phyloP scores from a whole-genome alignment of 2,113 vertebrate species.

The Dromiciops gliroides region DNA sequence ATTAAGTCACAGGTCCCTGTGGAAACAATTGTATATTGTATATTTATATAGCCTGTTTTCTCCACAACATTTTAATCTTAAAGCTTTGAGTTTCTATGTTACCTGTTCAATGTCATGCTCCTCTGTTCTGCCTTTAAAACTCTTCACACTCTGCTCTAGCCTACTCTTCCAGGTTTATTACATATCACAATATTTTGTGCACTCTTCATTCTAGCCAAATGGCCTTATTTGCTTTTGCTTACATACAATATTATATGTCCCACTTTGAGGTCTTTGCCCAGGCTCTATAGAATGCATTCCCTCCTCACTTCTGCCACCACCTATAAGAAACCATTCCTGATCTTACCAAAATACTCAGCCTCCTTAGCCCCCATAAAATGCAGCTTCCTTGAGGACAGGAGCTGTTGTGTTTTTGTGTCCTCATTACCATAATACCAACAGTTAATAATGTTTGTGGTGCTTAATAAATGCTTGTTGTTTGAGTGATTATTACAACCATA shows the following conservation, averaged over 20 bases:
- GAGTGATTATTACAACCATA: not conserved
- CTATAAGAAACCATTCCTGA: not conserved
- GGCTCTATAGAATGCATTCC: not conserved
- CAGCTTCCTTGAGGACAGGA: not conserved
- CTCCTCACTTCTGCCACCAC: not conserved
- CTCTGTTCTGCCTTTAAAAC: not conserved
- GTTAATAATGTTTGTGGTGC: not conserved
- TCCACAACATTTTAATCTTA: not conserved
- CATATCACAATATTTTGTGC: not conserved
- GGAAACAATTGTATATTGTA: not conserved
- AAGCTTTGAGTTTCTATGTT: not conserved
- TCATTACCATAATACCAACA: not conserved
- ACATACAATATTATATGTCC: not conserved
- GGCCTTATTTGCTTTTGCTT: not conserved
- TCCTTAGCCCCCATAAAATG: not conserved
- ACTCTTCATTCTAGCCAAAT: not conserved
- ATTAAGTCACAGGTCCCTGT: not conserved
- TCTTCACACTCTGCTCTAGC: not conserved
- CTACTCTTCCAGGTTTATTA: not conserved
- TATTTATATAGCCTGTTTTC: not conserved
- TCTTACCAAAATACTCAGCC: not conserved
- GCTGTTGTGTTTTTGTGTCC: not conserved
- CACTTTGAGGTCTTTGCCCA: not conserved
- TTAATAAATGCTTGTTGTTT: not conserved
- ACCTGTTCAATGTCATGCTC: not conserved